These are phyloP conservation scores for Cynodonichthys magdalenae DNA, from an alignment of 2,797 vertebrate species.

Conservation along the genomic window DNA sequence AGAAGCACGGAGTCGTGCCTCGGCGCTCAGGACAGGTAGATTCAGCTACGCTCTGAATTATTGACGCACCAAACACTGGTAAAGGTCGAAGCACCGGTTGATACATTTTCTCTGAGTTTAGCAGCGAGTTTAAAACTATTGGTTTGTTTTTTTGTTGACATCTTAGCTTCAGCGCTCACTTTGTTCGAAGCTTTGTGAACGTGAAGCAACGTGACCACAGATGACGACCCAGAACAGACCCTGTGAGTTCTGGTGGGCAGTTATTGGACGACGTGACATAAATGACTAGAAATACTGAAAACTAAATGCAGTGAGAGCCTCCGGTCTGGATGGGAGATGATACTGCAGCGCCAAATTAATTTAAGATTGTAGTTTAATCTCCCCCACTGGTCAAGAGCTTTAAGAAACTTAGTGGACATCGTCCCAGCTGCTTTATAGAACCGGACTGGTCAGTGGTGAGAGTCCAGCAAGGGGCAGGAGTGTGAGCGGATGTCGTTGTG, in stretches of 20 bases:
- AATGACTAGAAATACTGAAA: slow-evolving; percentile 22
- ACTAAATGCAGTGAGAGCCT: slow-evolving; percentile 39
- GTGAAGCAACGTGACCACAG: slow-evolving; percentile 34
- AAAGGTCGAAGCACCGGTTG: slow-evolving; percentile 41
- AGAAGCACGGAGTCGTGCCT: slow-evolving; percentile 49
- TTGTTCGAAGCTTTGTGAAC: slow-evolving; percentile 40
- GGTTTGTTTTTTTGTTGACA: slow-evolving; percentile 13
- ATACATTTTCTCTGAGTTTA: slow-evolving; percentile 37
- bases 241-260: slow-evolving; percentile 55
- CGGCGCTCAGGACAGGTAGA: slow-evolving; percentile 6
- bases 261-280: slow-evolving; percentile 23
- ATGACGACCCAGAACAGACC: slow-evolving; percentile 30
- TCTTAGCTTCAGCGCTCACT: slow-evolving; percentile 36
- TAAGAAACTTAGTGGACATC: slow-evolving; percentile 48
- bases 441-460: slow-evolving; percentile 65
- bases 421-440: slow-evolving; percentile 53
- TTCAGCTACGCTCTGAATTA: slow-evolving; percentile 21
- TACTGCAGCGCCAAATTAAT: slow-evolving; percentile 34
- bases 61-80: slow-evolving; percentile 26
- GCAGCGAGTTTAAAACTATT: slow-evolving; percentile 21
- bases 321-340: slow-evolving; percentile 33
- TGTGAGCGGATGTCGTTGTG: slow-evolving; percentile 94
- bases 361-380: slow-evolving; percentile 49
- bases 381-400: slow-evolving; percentile 40
- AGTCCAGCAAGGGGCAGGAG: slow-evolving; percentile 89